Base-by-base conservation (phyloP, 2,888 invertebrate species). In the Eristalinus sepulchralis region DNA sequence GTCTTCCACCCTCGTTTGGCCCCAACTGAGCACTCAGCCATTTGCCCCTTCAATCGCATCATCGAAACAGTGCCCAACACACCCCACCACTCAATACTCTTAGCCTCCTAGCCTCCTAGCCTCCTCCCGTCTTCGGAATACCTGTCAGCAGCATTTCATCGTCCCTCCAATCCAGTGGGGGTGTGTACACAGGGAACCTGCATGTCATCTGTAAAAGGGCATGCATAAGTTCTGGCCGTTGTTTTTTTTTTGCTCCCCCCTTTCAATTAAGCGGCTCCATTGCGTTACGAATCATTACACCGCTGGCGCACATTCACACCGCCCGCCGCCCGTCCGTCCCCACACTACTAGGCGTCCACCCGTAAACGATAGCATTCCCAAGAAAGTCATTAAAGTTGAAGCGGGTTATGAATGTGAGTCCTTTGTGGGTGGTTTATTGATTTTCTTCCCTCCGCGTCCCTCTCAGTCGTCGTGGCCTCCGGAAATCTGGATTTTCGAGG, bases 321-420 rank as follows among this genome's bases (percentile, higher is more conserved):
- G n/a, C n/a, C n/a, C n/a, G n/a, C n/a, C n/a, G n/a, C n/a, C n/a
- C n/a, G n/a, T n/a, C n/a, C n/a, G n/a, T n/a, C 2, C 13, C 27
- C 22, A 6, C 36, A 55, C 59, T 39, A 3, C 20, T 24, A 17
- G 17, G 57, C 68, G 13, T 55, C 71, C 63, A 17, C 13, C 57
- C 57, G 17, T 39, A 36, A 75, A 47, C 22, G 64, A 31, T 79
- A 17, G 47, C 68, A 39, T 57, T 70, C 68, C 63, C 70, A 63
- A 70, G 78, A 78, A 79, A 71, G 63, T 79, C 79, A 79, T 79
- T 79, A 66, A 71, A 72, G 64, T 53, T 60, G 59, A 57, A 66
- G 60, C 59, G 71, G 71, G 59, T 71, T 71, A 71, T 78, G 78
- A 78, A 78, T 47, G 75, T 39, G 13, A n/a, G 57, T 27, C 24